Percentiles rank a stretch among this genome's conserved stretches.
Conservation (phyloP, 2,888 invertebrate genomes). For the Lapara coniferarum region DNA sequence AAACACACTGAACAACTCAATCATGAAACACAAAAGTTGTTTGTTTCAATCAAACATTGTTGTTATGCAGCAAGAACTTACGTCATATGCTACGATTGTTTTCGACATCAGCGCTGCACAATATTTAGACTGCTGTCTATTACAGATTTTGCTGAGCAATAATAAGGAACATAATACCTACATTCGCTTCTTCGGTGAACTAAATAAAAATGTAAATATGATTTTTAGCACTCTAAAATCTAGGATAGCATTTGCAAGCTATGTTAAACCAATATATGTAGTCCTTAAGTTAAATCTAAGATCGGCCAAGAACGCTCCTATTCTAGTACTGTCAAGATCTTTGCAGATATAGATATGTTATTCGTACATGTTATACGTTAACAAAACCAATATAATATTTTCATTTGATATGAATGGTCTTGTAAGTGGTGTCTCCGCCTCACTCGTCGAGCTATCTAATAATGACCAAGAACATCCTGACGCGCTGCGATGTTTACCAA, state of each 20-base stretch:
- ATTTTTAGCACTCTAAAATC: too few species aligned
- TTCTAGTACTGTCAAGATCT: too few species aligned
- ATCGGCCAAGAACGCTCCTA: too few species aligned
- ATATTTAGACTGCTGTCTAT: conserved; percentile 6
- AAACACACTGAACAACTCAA: conserved; percentile 28
- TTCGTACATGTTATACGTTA: too few species aligned
- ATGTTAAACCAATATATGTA: too few species aligned
- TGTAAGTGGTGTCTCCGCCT: neutral
- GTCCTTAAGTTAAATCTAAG: too few species aligned
- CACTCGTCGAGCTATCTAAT: conserved; percentile 4
- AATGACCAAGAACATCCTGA: conserved; percentile 37
- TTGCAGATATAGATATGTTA: too few species aligned
- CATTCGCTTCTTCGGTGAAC: too few species aligned
- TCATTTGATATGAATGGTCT: neutral
- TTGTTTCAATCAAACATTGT: conserved; percentile 53
- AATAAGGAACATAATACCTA: neutral
- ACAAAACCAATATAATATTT: neutral
- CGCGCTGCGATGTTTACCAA: conserved; percentile 50
- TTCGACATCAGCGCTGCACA: neutral
- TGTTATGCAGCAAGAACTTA: conserved; percentile 44
- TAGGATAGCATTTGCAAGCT: too few species aligned
- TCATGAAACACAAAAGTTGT: conserved; percentile 41
- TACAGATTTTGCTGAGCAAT: neutral
- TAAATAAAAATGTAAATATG: too few species aligned
- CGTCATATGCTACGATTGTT: conserved; percentile 54